Percentiles rank a stretch among this genome's conserved stretches.
These are phyloP conservation scores for Lethenteron camtschaticum DNA, from an alignment of 2,113 vertebrate species.

Conservation along the genomic window DNA sequence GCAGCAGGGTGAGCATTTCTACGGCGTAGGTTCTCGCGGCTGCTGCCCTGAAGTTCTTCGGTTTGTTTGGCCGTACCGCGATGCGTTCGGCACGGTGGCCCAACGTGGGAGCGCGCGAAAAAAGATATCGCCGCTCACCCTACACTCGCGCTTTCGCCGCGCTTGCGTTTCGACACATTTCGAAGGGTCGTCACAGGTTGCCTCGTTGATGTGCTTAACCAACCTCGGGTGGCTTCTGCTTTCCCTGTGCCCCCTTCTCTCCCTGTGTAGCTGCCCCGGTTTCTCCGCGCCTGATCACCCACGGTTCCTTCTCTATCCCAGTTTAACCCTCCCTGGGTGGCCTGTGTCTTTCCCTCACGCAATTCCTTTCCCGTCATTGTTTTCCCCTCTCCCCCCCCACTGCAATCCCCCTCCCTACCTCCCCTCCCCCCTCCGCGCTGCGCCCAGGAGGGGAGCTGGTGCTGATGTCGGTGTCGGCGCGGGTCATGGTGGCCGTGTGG, in stretches of 20 bases:
- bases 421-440: background rate
- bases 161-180: too few relatives aligned
- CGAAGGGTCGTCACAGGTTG: too few relatives aligned
- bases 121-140: too few relatives aligned
- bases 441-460: slow-evolving; percentile 69
- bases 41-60: too few relatives aligned
- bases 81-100: too few relatives aligned
- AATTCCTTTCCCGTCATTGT: background rate
- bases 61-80: too few relatives aligned
- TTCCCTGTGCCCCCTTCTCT: background rate
- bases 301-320: background rate
- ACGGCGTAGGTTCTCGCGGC: too few relatives aligned
- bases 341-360: background rate
- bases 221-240: background rate
- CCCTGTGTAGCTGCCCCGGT: background rate
- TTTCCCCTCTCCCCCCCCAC: background rate
- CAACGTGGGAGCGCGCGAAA: too few relatives aligned
- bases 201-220: too few relatives aligned
- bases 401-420: background rate
- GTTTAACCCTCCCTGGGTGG: too few relatives aligned
- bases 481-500: slow-evolving; percentile 99
- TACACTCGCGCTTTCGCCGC: too few relatives aligned
- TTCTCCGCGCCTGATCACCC: background rate
- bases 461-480: slow-evolving; percentile 72
- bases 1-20: slow-evolving; percentile 59